A percentile compares a stretch with the other conserved stretches of the same genome.
phyloP scores from a whole-genome alignment of 2,888 invertebrate species.

The Dione juno region DNA sequence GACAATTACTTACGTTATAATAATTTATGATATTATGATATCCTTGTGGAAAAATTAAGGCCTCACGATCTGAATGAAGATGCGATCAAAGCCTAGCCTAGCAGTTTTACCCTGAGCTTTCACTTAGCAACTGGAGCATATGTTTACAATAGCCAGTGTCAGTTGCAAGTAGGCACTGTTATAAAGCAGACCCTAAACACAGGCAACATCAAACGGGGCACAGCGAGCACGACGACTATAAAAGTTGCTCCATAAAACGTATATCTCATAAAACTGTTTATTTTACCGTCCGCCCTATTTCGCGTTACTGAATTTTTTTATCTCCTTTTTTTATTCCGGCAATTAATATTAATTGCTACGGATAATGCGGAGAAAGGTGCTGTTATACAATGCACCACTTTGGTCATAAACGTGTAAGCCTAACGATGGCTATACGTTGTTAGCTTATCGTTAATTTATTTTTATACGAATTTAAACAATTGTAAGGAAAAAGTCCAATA shows the following conservation, averaged over 20 bases:
- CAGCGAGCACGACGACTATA: slow-evolving; percentile 38
- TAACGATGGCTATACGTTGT: not conserved
- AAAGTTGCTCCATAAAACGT: slow-evolving; percentile 45
- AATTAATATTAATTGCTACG: slow-evolving; percentile 40
- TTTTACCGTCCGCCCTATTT: slow-evolving; percentile 39
- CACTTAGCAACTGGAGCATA: not conserved
- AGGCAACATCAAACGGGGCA: slow-evolving; percentile 44
- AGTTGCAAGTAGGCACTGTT: slow-evolving; percentile 9
- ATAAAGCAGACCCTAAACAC: slow-evolving; percentile 36
- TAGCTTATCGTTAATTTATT: not conserved
- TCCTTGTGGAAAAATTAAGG: not conserved
- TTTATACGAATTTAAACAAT: too few relatives aligned
- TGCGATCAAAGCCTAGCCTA: too few relatives aligned
- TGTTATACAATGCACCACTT: slow-evolving; percentile 25
- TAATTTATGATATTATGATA: not conserved
- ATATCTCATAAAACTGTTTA: slow-evolving; percentile 48
- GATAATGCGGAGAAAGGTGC: slow-evolving; percentile 34
- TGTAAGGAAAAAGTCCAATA: too few relatives aligned
- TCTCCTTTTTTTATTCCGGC: slow-evolving; percentile 36
- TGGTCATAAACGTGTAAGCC: not conserved
- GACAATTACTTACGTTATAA: not conserved
- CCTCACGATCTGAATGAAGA: not conserved
- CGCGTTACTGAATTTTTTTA: slow-evolving; percentile 35
- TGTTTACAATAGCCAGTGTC: not conserved
- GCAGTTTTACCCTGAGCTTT: not conserved